Base-by-base conservation (phyloP, 2,888 invertebrate genomes). In the Prostheceraeus crozeri region DNA sequence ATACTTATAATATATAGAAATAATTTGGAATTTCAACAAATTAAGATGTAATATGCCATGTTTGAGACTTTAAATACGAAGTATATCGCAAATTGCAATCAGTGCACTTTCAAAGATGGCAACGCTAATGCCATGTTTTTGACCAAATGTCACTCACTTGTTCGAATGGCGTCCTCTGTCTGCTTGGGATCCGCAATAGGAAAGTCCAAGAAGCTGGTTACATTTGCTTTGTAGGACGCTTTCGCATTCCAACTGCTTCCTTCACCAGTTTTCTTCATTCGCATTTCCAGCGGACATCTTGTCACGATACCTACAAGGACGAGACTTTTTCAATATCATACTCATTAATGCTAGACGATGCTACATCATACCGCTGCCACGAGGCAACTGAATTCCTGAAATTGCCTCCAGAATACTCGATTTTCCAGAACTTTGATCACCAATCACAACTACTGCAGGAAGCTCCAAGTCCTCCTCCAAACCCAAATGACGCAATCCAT, bases 341-440 rank as follows among this genome's bases (percentile, higher is more conserved):
- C n/a, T n/a, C n/a, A n/a, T n/a, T n/a, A n/a, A n/a, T n/a, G n/a
- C n/a, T n/a, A n/a, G n/a, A n/a, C n/a, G n/a, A n/a, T n/a, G n/a
- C n/a, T n/a, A n/a, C n/a, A n/a, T n/a, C n/a, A 25, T 46, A 62
- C 62, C 62, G 1, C 40, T 40, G 35, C 63, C 63, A 16, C 63
- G 57, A 4, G 62, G 63, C 35, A 63, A 54, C 30, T 59, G 48
- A 3, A 63, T 35, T 4, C 62, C 61, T 10, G 59, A 62, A 8
- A 63, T 59, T 8, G 59, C 59, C 55, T 63, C 63, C 19, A 63
- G 62, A 25, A 55, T 58, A 28, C 61, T 62, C 31, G 61, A 62
- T 52, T 63, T 63, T 25, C 63, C 63, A 27, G 56, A 45, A 51
- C 63, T 63, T 56, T 63, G 63, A 53, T 57, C 62, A 8, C 63